Base-by-base conservation (phyloP, 2,113 vertebrate genomes). In the Fulmarus glacialis region DNA sequence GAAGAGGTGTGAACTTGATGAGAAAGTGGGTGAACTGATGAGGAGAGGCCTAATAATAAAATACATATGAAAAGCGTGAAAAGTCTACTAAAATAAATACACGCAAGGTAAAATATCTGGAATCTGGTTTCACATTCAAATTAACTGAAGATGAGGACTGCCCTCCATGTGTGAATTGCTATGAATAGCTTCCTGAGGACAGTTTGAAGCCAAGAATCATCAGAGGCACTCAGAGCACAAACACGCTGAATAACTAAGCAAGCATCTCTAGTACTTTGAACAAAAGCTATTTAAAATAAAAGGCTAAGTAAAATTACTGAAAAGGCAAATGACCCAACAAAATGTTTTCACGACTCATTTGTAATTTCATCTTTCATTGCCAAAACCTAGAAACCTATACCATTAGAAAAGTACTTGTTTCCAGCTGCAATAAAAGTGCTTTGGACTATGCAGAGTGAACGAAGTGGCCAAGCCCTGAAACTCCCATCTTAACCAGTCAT, bases 161-260 rank as follows among this genome's bases (percentile, higher is more conserved):
- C 26, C 84, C 60, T 90, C 45, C 77, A 83, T 53, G 67, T 81
- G 74, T 90, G 67, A 82, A 72, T 73, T 80, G 67, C 75, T 73
- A 64, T 60, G 53, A 96, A 93, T 56, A 84, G 85, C 56, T 96
- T 96, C 66, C 74, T 66, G 68, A 88, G 68, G 89, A 93, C 47
- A 60, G 34, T 60, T 30, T 82, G 58, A 93, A 95, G 82, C 90
- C 86, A 93, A 92, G 32, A 89, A 90, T 83, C 89, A 93, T 88
- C 79, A 83, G 74, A 96, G 62, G n/a, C 47, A 50, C 68, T 89
- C 73, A 79, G 64, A 71, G 56, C 52, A 84, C 26, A 71, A 93
- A 73, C 3, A 7, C 0, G 0, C 60, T 68, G 73, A 84, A 71
- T 68, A 94, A 92, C 60, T 63, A 89, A 95, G 62, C 60, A 91